Evolutionary conservation across 2,113 vertebrate genomes (phyloP).

Genomic region (Notechis scutatus): DNA sequence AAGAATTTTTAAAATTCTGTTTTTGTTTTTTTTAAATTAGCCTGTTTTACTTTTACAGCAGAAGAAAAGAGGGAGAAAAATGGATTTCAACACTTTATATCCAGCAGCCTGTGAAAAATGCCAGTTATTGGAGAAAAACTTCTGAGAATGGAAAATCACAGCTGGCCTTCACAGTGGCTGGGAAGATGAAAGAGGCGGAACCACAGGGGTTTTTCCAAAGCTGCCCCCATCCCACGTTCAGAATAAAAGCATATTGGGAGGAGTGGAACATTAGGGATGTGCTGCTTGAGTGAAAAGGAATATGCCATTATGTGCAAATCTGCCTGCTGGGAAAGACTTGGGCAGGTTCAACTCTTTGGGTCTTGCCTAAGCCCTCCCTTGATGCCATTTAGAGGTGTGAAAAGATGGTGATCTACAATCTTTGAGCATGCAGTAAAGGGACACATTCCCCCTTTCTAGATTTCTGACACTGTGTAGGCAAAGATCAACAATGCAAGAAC

Average conservation of each 20-base stretch:
- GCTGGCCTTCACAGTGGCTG: not conserved
- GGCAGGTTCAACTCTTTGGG: not conserved
- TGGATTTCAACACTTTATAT: not conserved
- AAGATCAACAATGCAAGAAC: not conserved
- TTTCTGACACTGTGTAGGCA: not conserved
- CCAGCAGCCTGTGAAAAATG: not conserved
- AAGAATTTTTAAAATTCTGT: not conserved
- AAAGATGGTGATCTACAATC: not conserved
- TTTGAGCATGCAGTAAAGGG: not conserved
- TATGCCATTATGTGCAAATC: not conserved
- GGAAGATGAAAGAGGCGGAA: not conserved
- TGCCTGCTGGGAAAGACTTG: not conserved
- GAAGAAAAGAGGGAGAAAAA: not conserved
- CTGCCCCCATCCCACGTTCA: not conserved
- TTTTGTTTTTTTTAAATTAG: not conserved
- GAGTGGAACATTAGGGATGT: not conserved
- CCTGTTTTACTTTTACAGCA: not conserved
- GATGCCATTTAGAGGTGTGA: not conserved
- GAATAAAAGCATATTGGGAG: not conserved
- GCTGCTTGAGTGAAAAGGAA: not conserved
- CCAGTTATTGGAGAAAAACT: not conserved
- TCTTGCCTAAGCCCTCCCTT: not conserved
- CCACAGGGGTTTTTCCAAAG: not conserved
- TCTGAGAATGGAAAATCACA: conserved; percentile 1
- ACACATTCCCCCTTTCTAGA: not conserved